These are phyloP conservation scores for Trachelus troglodyta DNA, from an alignment of 2,888 invertebrate genomes.

Conservation along the genomic window DNA sequence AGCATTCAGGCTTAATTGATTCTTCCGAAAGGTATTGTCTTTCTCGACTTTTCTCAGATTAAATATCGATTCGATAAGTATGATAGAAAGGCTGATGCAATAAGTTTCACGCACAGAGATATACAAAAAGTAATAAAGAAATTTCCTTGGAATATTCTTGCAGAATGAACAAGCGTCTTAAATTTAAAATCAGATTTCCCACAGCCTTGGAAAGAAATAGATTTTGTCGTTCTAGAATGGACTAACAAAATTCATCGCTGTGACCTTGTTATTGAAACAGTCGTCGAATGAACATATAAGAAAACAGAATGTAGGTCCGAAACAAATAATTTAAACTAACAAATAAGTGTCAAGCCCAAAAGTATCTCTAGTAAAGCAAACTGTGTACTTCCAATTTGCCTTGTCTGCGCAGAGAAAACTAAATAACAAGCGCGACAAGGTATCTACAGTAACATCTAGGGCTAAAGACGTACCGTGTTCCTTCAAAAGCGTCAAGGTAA, in stretches of 20 bases:
- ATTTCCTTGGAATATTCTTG: background rate
- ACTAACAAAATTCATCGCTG: background rate
- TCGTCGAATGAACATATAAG: too few relatives aligned
- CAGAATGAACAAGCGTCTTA: background rate
- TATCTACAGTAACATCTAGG: background rate
- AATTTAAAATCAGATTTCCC: background rate
- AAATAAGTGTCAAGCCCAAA: background rate
- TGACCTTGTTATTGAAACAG: background rate
- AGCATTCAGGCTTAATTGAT: slow-evolving; percentile 2
- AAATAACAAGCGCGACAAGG: slow-evolving; percentile 23
- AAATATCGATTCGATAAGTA: slow-evolving; percentile 4
- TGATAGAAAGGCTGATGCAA: background rate
- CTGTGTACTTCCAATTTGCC: slow-evolving; percentile 23
- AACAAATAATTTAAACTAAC: background rate
- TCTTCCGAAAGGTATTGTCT: background rate
- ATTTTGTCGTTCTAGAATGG: background rate
- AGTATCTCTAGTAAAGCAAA: background rate
- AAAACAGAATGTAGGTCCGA: background rate
- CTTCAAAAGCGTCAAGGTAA: background rate
- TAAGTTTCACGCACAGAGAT: background rate
- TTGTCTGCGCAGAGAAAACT: slow-evolving; percentile 26
- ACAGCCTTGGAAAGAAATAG: background rate
- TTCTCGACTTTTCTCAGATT: slow-evolving; percentile 12
- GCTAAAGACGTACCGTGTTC: background rate
- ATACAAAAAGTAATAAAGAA: background rate